Conservation (phyloP, 2,888 invertebrate species). For the Andricus curvator region DNA sequence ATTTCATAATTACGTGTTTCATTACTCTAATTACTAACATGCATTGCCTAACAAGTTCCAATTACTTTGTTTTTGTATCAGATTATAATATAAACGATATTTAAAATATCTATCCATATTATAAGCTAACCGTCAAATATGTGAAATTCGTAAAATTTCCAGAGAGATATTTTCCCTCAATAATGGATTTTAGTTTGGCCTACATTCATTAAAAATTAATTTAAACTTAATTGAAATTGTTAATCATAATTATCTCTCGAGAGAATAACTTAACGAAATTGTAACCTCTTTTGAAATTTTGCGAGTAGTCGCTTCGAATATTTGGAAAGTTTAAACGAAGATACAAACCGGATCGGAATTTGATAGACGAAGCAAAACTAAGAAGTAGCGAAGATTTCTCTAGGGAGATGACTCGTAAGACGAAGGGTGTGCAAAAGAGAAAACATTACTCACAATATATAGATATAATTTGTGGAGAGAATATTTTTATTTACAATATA, state of each 20-base stretch:
- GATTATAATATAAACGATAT: not conserved
- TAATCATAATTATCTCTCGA: too few species aligned
- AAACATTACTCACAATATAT: conserved; percentile 39
- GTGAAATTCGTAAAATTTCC: conserved; percentile 13
- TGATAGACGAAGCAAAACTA: conserved; percentile 33
- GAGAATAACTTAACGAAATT: not conserved
- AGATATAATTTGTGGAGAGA: conserved; percentile 51
- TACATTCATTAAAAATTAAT: not conserved
- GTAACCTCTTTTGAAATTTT: conserved; percentile 2
- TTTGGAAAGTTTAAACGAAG: not conserved
- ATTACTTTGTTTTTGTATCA: conserved; percentile 6
- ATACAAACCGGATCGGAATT: conserved; percentile 31
- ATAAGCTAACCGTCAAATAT: not conserved
- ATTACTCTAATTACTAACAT: conserved; percentile 40
- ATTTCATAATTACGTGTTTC: conserved; percentile 51
- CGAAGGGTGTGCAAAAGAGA: conserved; percentile 42
- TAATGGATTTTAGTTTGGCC: not conserved
- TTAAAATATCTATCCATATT: not conserved
- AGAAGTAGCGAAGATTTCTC: conserved; percentile 21
- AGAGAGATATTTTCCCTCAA: not conserved
- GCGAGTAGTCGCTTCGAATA: not conserved
- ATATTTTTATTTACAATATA: conserved; percentile 69
- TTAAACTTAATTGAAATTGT: not conserved
- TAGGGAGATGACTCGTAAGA: conserved; percentile 41
- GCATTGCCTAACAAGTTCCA: conserved; percentile 39